Base-by-base conservation (phyloP, 2,113 vertebrate species). In the Tenebrosternarchus preto region DNA sequence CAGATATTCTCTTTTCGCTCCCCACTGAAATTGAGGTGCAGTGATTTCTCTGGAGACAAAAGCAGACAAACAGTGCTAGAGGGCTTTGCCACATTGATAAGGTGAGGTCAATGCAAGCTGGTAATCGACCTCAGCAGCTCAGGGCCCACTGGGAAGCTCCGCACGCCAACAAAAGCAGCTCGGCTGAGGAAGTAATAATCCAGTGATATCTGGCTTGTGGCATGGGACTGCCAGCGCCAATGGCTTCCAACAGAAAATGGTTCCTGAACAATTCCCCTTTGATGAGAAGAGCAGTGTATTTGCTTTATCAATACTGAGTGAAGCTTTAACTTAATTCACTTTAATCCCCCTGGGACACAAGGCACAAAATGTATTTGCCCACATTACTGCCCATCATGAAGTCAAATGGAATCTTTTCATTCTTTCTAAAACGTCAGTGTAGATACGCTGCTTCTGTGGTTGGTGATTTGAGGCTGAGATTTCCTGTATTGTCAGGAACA, bases 121-220 rank as follows among this genome's bases (percentile, higher is more conserved):
- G n/a, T 86, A 90, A 89, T 91, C 64, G 68, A 90, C 88, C 88
- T 84, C 80, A 88, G 80, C 86, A 83, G 84, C 86, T 89, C 83
- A 77, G 82, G 83, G 84, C 73, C 81, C 77, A 72, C 11, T 33
- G 80, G 85, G 79, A 80, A 83, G 80, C 83, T 72, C 77, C 29
- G 76, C 57, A 61, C 29, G 83, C 68, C 78, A 85, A 87, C 77
- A 84, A 83, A 85, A 72, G 82, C 82, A 78, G 86, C 77, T 77
- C 39, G 27, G 77, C 60, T 31, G 55, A 78, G 67, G 59, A 76
- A 60, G 80, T 83, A 74, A 64, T 80, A 81, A 87, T 87, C 80
- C 80, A 84, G 85, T 85, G 27, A 78, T 84, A 63, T 83, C 74
- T 87, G 25, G 55, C 64, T 73, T 80, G 77, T 74, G 78, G 46